phyloP scores from a whole-genome alignment of 1,140 invertebrate species.

The Samia ricini region DNA sequence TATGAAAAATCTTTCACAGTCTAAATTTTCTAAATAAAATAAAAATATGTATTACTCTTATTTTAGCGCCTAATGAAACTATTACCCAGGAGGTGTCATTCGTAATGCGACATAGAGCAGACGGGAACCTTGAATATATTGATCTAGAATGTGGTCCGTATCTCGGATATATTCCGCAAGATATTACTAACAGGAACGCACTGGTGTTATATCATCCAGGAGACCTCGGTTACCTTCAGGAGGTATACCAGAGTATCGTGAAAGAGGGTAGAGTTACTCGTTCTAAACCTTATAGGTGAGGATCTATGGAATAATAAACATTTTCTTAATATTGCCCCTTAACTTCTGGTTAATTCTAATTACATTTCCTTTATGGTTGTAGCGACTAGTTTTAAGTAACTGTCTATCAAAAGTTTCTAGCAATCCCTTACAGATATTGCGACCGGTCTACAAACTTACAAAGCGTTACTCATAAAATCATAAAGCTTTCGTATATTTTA shows the following conservation, averaged over 20 bases:
- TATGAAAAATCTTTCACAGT: no score
- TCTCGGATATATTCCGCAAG: constrained; percentile 93
- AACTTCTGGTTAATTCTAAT: no score
- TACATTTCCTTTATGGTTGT: no score
- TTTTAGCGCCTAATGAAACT: constrained; percentile 81
- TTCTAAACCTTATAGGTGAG: constrained; percentile 83
- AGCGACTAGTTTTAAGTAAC: no score
- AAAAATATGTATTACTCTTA: constrained; percentile 1
- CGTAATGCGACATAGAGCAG: constrained; percentile 86
- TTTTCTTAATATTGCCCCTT: no score
- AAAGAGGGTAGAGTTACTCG: constrained; percentile 79
- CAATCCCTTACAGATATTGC: no score
- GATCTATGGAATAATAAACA: no score
- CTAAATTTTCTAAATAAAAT: no score
- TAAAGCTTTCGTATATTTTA: no score
- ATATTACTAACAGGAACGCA: constrained; percentile 88
- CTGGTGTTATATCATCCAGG: constrained; percentile 94
- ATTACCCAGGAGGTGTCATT: constrained; percentile 76
- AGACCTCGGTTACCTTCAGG: constrained; percentile 87
- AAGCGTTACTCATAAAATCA: no score
- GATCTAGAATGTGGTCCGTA: constrained; percentile 88
- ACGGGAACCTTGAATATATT: constrained; percentile 86
- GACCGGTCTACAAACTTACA: no score
- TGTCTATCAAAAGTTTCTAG: no score
- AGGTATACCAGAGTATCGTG: constrained; percentile 90